Evolutionary conservation across 2,113 vertebrate species (phyloP), one percentile per base, ranked within the genome.

Genomic region (Gasterosteus aculeatus): DNA sequence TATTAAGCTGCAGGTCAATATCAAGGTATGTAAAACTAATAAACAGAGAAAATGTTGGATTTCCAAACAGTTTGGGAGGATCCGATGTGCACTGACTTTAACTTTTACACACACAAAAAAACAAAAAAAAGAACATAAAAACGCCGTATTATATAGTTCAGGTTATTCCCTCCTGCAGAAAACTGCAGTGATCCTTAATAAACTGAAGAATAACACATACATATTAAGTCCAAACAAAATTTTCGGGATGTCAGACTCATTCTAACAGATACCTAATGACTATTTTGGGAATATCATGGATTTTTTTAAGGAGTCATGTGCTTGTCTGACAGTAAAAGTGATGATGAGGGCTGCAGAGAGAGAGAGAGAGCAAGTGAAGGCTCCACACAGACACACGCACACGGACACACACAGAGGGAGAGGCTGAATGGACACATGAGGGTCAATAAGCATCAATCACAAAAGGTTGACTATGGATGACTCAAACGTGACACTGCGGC

Each of bases 401-500:
- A n/a, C 44, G 35, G 26, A 38, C 63, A n/a, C 62, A 59, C 53
- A 42, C 42, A 61, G 5, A 38, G 35, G 35, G 35, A 38, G 35
- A 38, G 35, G 7, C 35, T 38, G 35, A 38, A 38, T 38, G 35
- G 35, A 38, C 57, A 54, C 56, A 77, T 7, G 10, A 61, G 7
- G 16, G 2, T 19, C 6, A 51, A 51, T 1, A 10, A 11, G 10
- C 49, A 71, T 54, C 62, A 51, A 1, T 60, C 4, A 54, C 0
- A 49, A 31, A 31, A 42, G 4, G 9, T 10, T 39, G 12, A 29
- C 7, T 26, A 7, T n/a, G 15, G 22, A 18, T 47, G 41, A 2
- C 15, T 47, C 46, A 66, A 8, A 53, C 44, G 46, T 67, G 53
- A 35, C 31, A 3, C 72, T 78, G 75, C 80, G 68, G 65, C 72